Base-by-base conservation (phyloP, 2,888 invertebrate species). In the Dioctria rufipes region DNA sequence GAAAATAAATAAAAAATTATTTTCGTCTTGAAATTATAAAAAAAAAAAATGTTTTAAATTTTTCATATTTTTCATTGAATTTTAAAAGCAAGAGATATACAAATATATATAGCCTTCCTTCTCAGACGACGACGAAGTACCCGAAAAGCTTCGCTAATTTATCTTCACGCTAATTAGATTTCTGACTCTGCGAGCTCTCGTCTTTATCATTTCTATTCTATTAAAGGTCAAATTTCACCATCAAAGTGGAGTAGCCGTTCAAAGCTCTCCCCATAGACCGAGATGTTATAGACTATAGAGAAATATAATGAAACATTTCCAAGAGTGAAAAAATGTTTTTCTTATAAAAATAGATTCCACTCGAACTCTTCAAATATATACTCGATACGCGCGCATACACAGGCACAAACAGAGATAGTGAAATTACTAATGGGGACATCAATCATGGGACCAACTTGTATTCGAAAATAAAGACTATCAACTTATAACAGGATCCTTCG, bases 161-260 rank as follows among this genome's bases (percentile, higher is more conserved):
- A 69, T 69, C 69, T 49, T 69, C 69, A 69, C 69, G 69, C 69
- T 51, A 69, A 69, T 69, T 69, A 69, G 51, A 49, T 37, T 65
- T 65, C 40, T 42, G 65, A n/a, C 42, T 25, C 65, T n/a, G n/a
- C n/a, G n/a, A n/a, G n/a, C n/a, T n/a, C 37, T 25, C 37, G 51
- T 69, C 54, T 54, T 51, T 69, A 69, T 69, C 67, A 46, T 25
- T 25, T 25, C 69, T 37, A 3, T 54, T 54, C 69, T 37, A 69
- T 51, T 51, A 49, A 69, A 51, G 69, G 69, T 69, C 69, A 69
- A 69, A n/a, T 69, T 69, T 49, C 69, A 69, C 69, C 69, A 69
- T 69, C 69, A 69, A 69, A 69, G 69, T 13, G 40, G 49, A 69
- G 37, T 51, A 51, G 37, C 51, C 69, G 69, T 49, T 69, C 69